Base-by-base conservation (phyloP, 2,113 vertebrate genomes). In the Carassius carassius region DNA sequence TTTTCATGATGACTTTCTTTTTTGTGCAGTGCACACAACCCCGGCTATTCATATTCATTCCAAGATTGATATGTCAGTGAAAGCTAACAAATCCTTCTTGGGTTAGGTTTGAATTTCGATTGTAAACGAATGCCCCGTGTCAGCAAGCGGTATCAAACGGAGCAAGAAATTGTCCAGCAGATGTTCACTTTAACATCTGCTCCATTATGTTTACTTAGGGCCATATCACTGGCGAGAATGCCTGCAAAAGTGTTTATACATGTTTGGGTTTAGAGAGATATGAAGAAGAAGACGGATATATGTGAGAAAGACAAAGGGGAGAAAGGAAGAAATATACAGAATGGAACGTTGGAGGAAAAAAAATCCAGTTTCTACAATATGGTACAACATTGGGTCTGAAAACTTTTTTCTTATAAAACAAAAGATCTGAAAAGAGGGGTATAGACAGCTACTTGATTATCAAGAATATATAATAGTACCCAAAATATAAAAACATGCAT, bases 51-150 rank as follows among this genome's bases (percentile, higher is more conserved):
- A 84, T 75, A 89, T 58, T 23, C 19, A 17, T 73, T 89, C 87
- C 78, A 86, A 85, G 83, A 91, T 44, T 89, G 84, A 91, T 89
- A 85, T 89, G 85, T 73, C 56, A 84, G 90, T 87, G 89, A 90
- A 90, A 88, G 16, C 25, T 67, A 75, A 47, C 74, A 29, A 62
- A 77, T 56, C 83, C 23, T 56, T 85, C 62, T 84, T 63, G 8
- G 47, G 74, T 19, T 54, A 17, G 81, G 82, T 65, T 47, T 76
- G 87, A 92, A 92, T 90, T 82, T 72, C 17, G 19, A 41, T 13
- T 23, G 19, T 72, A 72, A 79, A 78, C 5, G 51, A 78, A 85
- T 70, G 63, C 51, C 19, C 76, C 17, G 17, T 70, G 65, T 82
- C 80, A 82, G 80, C 80, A 72, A 25, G 16, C 49, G 19, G 75